phyloP scores from a whole-genome alignment of 2,888 invertebrate genomes.

The Amphipoea lucens region DNA sequence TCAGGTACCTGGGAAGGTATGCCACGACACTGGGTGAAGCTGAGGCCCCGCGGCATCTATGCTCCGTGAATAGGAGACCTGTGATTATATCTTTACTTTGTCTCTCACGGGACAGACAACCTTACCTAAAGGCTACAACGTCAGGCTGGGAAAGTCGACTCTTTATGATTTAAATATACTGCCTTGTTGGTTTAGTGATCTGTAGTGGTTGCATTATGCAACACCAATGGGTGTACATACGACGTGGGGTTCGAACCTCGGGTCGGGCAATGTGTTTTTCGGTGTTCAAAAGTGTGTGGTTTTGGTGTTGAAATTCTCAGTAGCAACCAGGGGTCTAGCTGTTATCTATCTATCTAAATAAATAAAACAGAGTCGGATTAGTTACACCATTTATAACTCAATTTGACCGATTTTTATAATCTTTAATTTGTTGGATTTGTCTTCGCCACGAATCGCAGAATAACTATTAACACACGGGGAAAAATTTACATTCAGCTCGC shows the following conservation, averaged over 20 bases:
- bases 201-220: not conserved
- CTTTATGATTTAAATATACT: constrained; percentile 2
- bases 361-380: too few species aligned
- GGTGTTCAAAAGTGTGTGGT: too few species aligned
- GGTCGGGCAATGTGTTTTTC: not conserved
- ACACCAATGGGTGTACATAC: too few species aligned
- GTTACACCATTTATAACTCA: too few species aligned
- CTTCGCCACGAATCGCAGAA: too few species aligned
- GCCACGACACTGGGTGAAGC: constrained; percentile 47
- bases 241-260: not conserved
- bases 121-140: constrained; percentile 11
- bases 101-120: constrained; percentile 42
- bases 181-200: not conserved
- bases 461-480: too few species aligned
- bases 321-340: too few species aligned
- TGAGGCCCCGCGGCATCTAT: constrained; percentile 42
- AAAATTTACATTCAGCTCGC: not conserved
- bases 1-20: constrained; percentile 28
- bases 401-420: too few species aligned
- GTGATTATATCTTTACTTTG: constrained; percentile 56
- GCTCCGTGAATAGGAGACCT: constrained; percentile 48
- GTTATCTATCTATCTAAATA: not conserved
- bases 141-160: constrained; percentile 9
- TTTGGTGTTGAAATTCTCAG: not conserved
- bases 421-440: too few species aligned